phyloP scores from a whole-genome alignment of 2,797 vertebrate genomes.

The Huso huso region DNA sequence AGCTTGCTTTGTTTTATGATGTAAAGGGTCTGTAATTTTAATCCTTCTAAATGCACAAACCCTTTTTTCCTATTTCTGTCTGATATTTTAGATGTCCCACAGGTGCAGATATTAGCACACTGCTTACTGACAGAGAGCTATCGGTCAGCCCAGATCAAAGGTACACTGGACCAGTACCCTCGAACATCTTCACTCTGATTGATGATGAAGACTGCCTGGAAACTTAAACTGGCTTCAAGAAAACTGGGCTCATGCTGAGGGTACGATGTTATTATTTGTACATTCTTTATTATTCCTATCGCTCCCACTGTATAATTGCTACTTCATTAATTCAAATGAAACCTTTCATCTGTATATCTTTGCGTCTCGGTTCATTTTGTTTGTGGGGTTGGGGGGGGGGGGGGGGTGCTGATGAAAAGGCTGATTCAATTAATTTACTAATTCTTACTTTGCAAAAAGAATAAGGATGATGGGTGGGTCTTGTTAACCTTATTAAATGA shows the following conservation, averaged over 20 bases:
- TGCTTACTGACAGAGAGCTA: slow-evolving; percentile 38
- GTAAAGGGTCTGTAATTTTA: no score
- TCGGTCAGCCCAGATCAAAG: slow-evolving; percentile 19
- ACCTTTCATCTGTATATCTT: slow-evolving; percentile 89
- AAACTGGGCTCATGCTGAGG: slow-evolving; percentile 49
- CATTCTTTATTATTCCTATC: slow-evolving; percentile 74
- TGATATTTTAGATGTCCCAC: slow-evolving; percentile 38
- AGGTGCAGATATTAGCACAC: slow-evolving; percentile 38
- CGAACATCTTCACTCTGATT: slow-evolving; percentile 77
- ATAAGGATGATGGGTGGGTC: slow-evolving; percentile 60
- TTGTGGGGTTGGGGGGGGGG: slow-evolving; percentile 73
- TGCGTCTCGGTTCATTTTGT: slow-evolving; percentile 90
- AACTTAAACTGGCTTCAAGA: slow-evolving; percentile 63
- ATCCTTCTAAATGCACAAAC: no score
- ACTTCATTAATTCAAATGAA: slow-evolving; percentile 86
- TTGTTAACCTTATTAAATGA: slow-evolving; percentile 66
- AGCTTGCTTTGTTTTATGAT: no score
- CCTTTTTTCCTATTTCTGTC: no score
- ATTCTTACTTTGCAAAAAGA: slow-evolving; percentile 67
- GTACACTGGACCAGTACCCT: slow-evolving; percentile 48
- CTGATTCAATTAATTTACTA: slow-evolving; percentile 90
- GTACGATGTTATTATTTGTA: slow-evolving; percentile 63
- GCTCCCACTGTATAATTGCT: slow-evolving; percentile 77
- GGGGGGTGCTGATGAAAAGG: slow-evolving; percentile 70
- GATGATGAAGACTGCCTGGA: slow-evolving; percentile 60